Evolutionary conservation across 2,888 invertebrate genomes (phyloP), one percentile per base, ranked within the genome.

Genomic region (Agonopterix heracliana): DNA sequence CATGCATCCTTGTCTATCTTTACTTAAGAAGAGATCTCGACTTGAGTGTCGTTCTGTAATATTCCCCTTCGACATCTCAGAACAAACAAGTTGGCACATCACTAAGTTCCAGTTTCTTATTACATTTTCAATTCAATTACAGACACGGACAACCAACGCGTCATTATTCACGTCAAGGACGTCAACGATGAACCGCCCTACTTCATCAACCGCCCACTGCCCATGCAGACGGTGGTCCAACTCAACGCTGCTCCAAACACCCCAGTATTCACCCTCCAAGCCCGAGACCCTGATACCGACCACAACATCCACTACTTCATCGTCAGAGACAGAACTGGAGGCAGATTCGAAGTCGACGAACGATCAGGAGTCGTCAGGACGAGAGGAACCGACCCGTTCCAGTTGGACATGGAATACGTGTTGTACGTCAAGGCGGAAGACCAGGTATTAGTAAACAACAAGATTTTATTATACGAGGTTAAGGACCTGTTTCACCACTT

Each of bases 171-270:
- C 81, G 95, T 98, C 59, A 95, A 96, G 74, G 98, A 98, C 81
- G 95, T 98, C 48, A 98, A 98, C 86, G 98, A 99, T 78, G 99
- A 99, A 80, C 94, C 96, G 1, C 98, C 99, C 0, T 96, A 97
- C 81, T 98, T 99, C 90, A 96, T 98, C 88, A 99, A 99, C 87
- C 93, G 96, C 1, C 99, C 99, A 0, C 88, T 96, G 57, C 99
- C 99, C 12, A 98, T 98, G 96, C 96, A 98, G 82, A 96, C 98
- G 0, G 98, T 98, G 53, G 98, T 98, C 0, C 97, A 98, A 71
- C 91, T 97, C 48, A 98, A 98, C 77, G 98, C 98, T 3, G 95
- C 97, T 3, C 95, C 97, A 40, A 98, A 98, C 78, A 97, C 97
- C 0, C 97, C 96, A 4, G 98, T 98, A 3, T 98, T 98, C 85